Evolutionary conservation across 2,888 invertebrate genomes (phyloP).

Genomic region (Nudaria mundana): DNA sequence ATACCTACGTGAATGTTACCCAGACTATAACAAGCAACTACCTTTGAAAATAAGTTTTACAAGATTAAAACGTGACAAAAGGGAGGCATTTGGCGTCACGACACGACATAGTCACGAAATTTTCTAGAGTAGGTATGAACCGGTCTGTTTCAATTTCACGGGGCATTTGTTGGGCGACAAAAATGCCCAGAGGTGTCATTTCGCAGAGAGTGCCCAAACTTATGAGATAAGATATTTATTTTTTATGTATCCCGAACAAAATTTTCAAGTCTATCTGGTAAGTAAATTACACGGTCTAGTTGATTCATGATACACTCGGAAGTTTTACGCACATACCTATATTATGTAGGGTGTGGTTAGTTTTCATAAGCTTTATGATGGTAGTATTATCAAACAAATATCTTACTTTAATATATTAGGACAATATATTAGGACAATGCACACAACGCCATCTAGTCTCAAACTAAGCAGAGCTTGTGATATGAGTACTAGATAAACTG

Average conservation of each 20-base stretch:
- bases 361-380: too few species aligned
- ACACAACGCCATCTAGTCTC: too few species aligned
- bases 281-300: conserved; percentile 32
- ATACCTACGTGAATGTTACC: too few species aligned
- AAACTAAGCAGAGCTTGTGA: too few species aligned
- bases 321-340: conserved; percentile 7
- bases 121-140: conserved; percentile 59
- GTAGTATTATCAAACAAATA: too few species aligned
- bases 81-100: conserved; percentile 45
- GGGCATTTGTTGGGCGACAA: conserved; percentile 74
- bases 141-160: conserved; percentile 78
- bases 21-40: too few species aligned
- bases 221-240: conserved; percentile 65
- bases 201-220: conserved; percentile 64
- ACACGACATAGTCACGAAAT: too few species aligned
- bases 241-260: conserved; percentile 48
- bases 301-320: conserved; percentile 20
- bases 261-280: conserved; percentile 34
- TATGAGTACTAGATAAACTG: too few species aligned
- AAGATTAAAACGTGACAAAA: conserved; percentile 51
- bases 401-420: too few species aligned
- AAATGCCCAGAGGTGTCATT: conserved; percentile 76
- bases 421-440: too few species aligned
- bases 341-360: too few species aligned
- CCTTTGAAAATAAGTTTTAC: conserved; percentile 20